phyloP scores from a whole-genome alignment of 2,888 invertebrate species.

The Prosopocoilus inquinatus region DNA sequence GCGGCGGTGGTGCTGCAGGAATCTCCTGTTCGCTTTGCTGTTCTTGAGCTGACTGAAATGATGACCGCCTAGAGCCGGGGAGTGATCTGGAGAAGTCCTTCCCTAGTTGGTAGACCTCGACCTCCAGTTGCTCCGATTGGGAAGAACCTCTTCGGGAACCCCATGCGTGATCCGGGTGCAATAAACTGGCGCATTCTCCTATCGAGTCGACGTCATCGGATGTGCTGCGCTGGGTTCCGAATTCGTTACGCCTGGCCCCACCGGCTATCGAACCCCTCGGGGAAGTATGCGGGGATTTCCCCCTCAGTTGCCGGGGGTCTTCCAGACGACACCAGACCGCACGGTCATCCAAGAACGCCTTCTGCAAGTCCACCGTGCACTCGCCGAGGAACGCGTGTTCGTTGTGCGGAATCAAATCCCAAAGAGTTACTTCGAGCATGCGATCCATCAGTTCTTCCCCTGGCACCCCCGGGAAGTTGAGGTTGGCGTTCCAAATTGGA shows the following conservation, averaged over 20 bases:
- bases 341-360: conserved; percentile 83
- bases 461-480: conserved; percentile 77
- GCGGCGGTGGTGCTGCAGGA: conserved; percentile 53
- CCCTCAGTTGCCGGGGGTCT: conserved; percentile 71
- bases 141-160: conserved; percentile 81
- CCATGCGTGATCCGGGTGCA: conserved; percentile 88
- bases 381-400: conserved; percentile 81
- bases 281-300: conserved; percentile 73
- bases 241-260: conserved; percentile 65
- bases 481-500: conserved; percentile 90
- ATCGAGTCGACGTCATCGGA: conserved; percentile 75
- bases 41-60: conserved; percentile 69
- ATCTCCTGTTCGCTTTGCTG: conserved; percentile 50
- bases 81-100: conserved; percentile 84
- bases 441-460: conserved; percentile 78
- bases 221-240: conserved; percentile 72
- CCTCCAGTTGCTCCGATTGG: conserved; percentile 81
- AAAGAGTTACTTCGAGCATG: conserved; percentile 81
- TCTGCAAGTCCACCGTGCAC: conserved; percentile 75
- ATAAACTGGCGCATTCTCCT: conserved; percentile 70
- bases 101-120: conserved; percentile 77
- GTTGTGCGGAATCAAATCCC: conserved; percentile 82
- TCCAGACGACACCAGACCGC: conserved; percentile 89
- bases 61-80: conserved; percentile 81
- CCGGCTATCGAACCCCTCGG: conserved; percentile 75